These are phyloP conservation scores for Pegoplata infirma DNA, from an alignment of 2,888 invertebrate species.

Conservation along the genomic window DNA sequence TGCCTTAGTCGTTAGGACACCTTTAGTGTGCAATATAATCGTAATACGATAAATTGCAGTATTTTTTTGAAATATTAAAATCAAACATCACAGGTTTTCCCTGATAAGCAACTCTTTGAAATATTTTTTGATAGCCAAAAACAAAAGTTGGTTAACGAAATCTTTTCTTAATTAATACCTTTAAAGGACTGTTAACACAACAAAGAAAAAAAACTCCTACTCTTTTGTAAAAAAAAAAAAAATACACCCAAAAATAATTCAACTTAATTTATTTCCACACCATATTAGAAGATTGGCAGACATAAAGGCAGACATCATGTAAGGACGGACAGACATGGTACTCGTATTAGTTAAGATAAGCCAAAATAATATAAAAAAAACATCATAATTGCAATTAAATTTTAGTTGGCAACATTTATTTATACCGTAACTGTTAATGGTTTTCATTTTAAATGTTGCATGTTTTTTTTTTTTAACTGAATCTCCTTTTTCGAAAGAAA, in stretches of 20 bases:
- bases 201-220: conserved; percentile 45
- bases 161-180: not conserved
- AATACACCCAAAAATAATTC: conserved; percentile 16
- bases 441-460: conserved; percentile 40
- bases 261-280: conserved; percentile 41
- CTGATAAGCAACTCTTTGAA: no score
- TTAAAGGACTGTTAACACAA: not conserved
- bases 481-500: conserved; percentile 16
- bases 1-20: no score
- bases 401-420: conserved; percentile 51
- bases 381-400: conserved; percentile 57
- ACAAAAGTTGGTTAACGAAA: no score
- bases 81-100: no score
- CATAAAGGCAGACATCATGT: conserved; percentile 54
- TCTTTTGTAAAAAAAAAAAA: conserved; percentile 28
- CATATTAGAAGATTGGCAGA: conserved; percentile 59
- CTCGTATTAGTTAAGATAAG: conserved; percentile 41
- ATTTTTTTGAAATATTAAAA: no score
- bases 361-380: conserved; percentile 33
- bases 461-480: conserved; percentile 14
- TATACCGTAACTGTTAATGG: conserved; percentile 46
- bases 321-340: conserved; percentile 8
- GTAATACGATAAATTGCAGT: no score
- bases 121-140: no score
- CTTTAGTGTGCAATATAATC: no score